Evolutionary conservation across 1,140 invertebrate genomes (phyloP).

Genomic region (Philotrypesis tridentata): DNA sequence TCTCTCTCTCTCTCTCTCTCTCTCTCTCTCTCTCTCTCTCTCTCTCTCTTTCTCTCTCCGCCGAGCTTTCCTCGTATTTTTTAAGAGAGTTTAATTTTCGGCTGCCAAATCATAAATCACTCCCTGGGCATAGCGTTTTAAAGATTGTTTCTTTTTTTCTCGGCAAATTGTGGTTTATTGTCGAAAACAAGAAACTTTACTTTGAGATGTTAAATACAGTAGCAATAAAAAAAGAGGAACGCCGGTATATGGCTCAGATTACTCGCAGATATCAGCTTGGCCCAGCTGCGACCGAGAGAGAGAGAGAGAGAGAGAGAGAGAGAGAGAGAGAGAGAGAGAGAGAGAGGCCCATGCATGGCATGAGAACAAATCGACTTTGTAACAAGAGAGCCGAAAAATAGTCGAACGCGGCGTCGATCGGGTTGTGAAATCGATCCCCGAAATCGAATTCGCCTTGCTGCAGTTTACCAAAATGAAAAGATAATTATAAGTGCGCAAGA

Average conservation of each 20-base stretch:
- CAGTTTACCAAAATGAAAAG: slow-evolving; percentile 12
- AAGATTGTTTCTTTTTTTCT: not conserved
- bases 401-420: not conserved
- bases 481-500: not conserved
- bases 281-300: too few relatives aligned
- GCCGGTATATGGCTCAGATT: not conserved
- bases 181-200: not conserved
- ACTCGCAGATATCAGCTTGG: slow-evolving; percentile 8
- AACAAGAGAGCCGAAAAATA: slow-evolving; percentile 40
- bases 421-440: slow-evolving; percentile 38
- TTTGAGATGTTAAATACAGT: slow-evolving; percentile 9
- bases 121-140: not conserved
- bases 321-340: too few relatives aligned
- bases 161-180: not conserved
- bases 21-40: too few relatives aligned
- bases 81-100: too few relatives aligned
- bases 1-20: too few relatives aligned
- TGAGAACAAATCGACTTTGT: slow-evolving; percentile 39
- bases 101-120: not conserved
- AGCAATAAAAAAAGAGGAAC: slow-evolving; percentile 17
- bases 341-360: too few relatives aligned
- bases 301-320: too few relatives aligned
- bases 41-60: too few relatives aligned
- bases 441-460: slow-evolving; percentile 33
- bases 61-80: too few relatives aligned